Evolutionary conservation across 2,888 invertebrate species (phyloP).

Genomic region (Drosophila suboccidentalis): DNA sequence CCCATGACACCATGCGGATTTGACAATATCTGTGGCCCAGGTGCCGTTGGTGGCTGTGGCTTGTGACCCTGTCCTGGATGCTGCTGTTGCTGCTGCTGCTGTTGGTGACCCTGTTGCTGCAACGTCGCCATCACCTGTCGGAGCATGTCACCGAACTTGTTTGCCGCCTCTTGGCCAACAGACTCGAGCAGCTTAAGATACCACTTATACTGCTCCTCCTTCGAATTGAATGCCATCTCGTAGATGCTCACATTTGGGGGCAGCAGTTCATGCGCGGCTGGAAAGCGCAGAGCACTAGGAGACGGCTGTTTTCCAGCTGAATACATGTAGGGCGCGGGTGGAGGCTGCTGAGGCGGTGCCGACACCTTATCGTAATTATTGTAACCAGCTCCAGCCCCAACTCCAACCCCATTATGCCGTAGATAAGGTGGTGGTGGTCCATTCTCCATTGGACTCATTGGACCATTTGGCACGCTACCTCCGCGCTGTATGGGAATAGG

Average conservation of each 20-base stretch:
- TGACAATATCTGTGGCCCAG: constrained; percentile 57
- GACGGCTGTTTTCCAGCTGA: constrained; percentile 65
- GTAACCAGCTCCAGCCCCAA: constrained; percentile 56
- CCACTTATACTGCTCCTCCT: constrained; percentile 87
- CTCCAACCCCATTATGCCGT: constrained; percentile 63
- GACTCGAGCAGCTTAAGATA: constrained; percentile 87
- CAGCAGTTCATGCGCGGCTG: constrained; percentile 85
- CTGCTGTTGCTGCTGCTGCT: constrained; percentile 44
- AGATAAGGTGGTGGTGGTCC: constrained; percentile 65
- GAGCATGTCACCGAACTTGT: constrained; percentile 86
- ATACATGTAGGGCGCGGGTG: constrained; percentile 68
- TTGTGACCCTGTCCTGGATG: constrained; percentile 59
- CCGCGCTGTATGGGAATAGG: constrained; percentile 80
- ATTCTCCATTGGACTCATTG: constrained; percentile 84
- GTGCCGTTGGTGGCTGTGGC: constrained; percentile 47
- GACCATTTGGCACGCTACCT: constrained; percentile 83
- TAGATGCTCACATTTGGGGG: constrained; percentile 87
- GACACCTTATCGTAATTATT: constrained; percentile 83
- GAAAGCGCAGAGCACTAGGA: constrained; percentile 74
- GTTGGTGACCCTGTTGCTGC: constrained; percentile 75
- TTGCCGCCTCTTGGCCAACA: constrained; percentile 87
- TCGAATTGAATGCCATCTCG: constrained; percentile 87
- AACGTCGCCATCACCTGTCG: constrained; percentile 83
- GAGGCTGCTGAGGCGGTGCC: constrained; percentile 63
- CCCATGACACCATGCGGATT: constrained; percentile 63